Base-by-base conservation (phyloP, 2,797 vertebrate species). In the Cetoscarus ocellatus region DNA sequence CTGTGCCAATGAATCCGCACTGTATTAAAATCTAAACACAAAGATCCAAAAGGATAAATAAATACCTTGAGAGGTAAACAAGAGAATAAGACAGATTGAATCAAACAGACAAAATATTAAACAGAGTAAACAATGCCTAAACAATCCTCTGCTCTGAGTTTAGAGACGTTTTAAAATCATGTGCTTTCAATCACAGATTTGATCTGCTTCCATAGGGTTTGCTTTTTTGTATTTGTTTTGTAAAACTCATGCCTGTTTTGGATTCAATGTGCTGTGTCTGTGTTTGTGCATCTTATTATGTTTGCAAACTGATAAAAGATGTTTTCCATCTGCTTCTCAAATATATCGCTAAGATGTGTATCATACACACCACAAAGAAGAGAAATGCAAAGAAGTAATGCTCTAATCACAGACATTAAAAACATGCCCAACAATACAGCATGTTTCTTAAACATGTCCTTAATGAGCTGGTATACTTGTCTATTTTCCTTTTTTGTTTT, bases 21-120 rank as follows among this genome's bases (percentile, higher is more conserved):
- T 77, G 82, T 76, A 92, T 88, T 86, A 82, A 89, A 85, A 82
- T 60, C 77, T 71, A 87, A 89, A 88, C 84, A 67, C 48, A 61
- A 85, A 86, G 88, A 11, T 6, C 73, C 70, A 82, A 85, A 69
- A 77, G 51, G 50, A 89, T 69, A 92, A 90, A 89, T 77, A 93
- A 88, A 91, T 80, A 80, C 60, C 45, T 60, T 42, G 40, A 45
- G 79, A 73, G 60, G 73, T 74, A 89, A 88, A 90, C 83, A 85
- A 77, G 34, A 52, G 50, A 61, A 59, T 67, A 64, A 67, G 70
- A 81, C 48, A 65, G 67, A 85, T 76, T 17, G 47, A 53, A 70
- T 57, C 61, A 77, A 80, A 76, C 64, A 86, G 61, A 85, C 73
- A 66, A 75, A 87, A 85, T 85, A 84, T 73, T 67, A 60, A 81